These are phyloP conservation scores for Homalodisca vitripennis DNA, from an alignment of 1,140 invertebrate species.

Conservation along the genomic window DNA sequence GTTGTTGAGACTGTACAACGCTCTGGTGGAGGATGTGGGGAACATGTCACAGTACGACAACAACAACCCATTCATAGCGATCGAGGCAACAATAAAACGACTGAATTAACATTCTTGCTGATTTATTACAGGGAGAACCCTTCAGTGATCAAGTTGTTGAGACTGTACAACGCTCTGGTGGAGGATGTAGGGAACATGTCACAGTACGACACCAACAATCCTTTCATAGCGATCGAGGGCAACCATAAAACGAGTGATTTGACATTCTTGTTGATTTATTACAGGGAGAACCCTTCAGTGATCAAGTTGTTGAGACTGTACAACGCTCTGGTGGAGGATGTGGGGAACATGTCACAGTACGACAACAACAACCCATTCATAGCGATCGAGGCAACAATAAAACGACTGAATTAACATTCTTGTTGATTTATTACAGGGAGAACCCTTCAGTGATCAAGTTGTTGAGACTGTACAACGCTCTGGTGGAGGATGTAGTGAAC, in stretches of 20 bases:
- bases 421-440: not conserved
- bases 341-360: no score
- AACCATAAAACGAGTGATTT: no score
- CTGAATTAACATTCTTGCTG: no score
- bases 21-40: constrained; percentile 1
- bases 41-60: not conserved
- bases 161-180: not conserved
- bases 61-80: constrained; percentile 5
- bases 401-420: no score
- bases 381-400: no score
- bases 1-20: not conserved
- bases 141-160: not conserved
- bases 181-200: not conserved
- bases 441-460: not conserved
- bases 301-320: not conserved
- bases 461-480: not conserved
- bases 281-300: not conserved
- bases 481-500: not conserved
- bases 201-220: constrained; percentile 4
- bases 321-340: not conserved
- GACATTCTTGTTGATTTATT: not conserved
- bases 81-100: no score
- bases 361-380: no score
- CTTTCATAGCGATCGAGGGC: constrained; percentile 11
- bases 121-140: not conserved